Conservation (phyloP, 1,140 invertebrate genomes). For the Heterodera schachtii region DNA sequence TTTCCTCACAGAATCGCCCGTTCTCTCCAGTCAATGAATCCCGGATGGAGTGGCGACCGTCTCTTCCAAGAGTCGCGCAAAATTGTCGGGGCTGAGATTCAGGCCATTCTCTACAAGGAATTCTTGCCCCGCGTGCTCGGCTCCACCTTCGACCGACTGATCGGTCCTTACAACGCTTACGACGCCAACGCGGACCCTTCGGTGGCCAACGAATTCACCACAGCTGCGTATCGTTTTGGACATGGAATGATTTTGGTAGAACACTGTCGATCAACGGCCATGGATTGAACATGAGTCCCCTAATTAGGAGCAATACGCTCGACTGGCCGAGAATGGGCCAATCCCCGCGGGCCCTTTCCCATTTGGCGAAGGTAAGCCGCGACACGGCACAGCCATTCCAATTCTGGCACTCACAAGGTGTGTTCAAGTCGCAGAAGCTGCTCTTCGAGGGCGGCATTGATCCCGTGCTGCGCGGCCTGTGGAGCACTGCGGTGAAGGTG, state of each 20-base stretch:
- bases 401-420: slow-evolving; percentile 23
- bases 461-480: slow-evolving; percentile 78
- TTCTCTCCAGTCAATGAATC: slow-evolving; percentile 47
- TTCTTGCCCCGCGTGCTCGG: slow-evolving; percentile 61
- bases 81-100: slow-evolving; percentile 69
- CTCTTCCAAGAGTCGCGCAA: slow-evolving; percentile 69
- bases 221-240: slow-evolving; percentile 74
- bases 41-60: slow-evolving; percentile 56
- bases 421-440: slow-evolving; percentile 65
- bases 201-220: slow-evolving; percentile 73
- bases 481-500: slow-evolving; percentile 79
- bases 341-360: slow-evolving; percentile 60
- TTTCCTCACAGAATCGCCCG: slow-evolving; percentile 46
- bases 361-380: slow-evolving; percentile 54
- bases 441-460: slow-evolving; percentile 65
- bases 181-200: slow-evolving; percentile 70
- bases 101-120: slow-evolving; percentile 58
- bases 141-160: slow-evolving; percentile 56
- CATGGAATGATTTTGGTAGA: slow-evolving; percentile 70
- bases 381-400: not conserved
- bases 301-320: slow-evolving; percentile 47
- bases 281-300: not conserved
- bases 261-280: not conserved
- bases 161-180: slow-evolving; percentile 70
- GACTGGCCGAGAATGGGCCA: slow-evolving; percentile 45